Evolutionary conservation across 2,797 vertebrate species (phyloP).

Genomic region (Enteromius fasciolatus): DNA sequence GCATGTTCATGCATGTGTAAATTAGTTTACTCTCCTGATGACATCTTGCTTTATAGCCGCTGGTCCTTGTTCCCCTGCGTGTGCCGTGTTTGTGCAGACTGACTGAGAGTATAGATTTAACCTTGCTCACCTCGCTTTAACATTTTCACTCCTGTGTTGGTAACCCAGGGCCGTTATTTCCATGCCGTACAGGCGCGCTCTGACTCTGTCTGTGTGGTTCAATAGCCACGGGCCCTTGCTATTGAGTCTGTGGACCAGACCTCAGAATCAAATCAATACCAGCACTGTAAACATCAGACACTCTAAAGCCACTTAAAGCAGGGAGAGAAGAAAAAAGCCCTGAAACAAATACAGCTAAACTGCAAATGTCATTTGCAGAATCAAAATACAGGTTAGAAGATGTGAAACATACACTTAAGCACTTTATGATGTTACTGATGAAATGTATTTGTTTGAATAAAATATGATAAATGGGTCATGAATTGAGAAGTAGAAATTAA

Average conservation of each 20-base stretch:
- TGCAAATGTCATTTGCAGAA: constrained; percentile 27
- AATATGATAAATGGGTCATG: not conserved
- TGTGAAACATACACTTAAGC: not conserved
- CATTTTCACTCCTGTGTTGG: constrained; percentile 40
- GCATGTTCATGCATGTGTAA: constrained; percentile 26
- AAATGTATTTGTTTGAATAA: not conserved
- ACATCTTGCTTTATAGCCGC: constrained; percentile 17
- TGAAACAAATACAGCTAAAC: constrained; percentile 31
- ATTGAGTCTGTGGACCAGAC: constrained; percentile 66
- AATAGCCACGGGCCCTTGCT: constrained; percentile 64
- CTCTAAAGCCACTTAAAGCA: constrained; percentile 37
- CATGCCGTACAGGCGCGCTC: constrained; percentile 16
- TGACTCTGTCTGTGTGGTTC: constrained; percentile 42
- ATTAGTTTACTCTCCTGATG: constrained; percentile 18
- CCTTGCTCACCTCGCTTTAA: constrained; percentile 57
- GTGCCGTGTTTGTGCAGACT: constrained; percentile 42
- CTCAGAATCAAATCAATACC: constrained; percentile 68
- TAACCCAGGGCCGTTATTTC: constrained; percentile 51
- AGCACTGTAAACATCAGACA: constrained; percentile 64
- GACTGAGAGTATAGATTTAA: constrained; percentile 59
- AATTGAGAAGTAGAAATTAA: not conserved
- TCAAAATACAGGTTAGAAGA: not conserved
- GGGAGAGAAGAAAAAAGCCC: constrained; percentile 6
- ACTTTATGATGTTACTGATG: not conserved
- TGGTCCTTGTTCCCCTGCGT: constrained; percentile 22